Evolutionary conservation across 2,888 invertebrate genomes (phyloP).

Genomic region (Rhogogaster chlorosoma): DNA sequence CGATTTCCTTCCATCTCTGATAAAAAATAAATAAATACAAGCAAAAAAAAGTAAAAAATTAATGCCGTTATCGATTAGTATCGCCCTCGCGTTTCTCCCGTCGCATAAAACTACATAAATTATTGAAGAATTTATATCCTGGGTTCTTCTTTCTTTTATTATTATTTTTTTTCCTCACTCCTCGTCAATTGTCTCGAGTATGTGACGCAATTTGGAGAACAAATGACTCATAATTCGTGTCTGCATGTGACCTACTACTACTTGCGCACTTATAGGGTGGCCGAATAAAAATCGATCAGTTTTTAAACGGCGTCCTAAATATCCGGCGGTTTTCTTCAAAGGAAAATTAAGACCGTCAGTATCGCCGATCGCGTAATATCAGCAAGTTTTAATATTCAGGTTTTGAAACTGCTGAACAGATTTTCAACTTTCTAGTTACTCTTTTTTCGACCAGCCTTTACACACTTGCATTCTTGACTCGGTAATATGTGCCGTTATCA

Average conservation of each 20-base stretch:
- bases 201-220: constrained; percentile 10
- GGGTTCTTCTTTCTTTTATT: background rate
- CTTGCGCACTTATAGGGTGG: background rate
- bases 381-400: background rate
- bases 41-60: background rate
- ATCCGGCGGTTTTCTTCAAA: no score
- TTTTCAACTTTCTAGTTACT: background rate
- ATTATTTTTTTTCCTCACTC: background rate
- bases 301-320: background rate
- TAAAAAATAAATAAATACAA: background rate
- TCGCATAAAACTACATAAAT: background rate
- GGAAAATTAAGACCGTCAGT: background rate
- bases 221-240: constrained; percentile 4
- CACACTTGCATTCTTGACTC: background rate
- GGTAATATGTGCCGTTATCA: background rate
- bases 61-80: background rate
- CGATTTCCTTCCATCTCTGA: background rate
- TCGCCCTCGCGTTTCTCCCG: background rate
- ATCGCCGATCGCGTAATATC: background rate
- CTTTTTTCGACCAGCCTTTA: background rate
- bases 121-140: constrained; percentile 12
- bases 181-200: background rate
- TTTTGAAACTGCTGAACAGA: background rate
- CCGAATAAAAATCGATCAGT: background rate
- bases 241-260: background rate